Evolutionary conservation across 2,113 vertebrate species (phyloP).

Genomic region (Lophura nycthemera): DNA sequence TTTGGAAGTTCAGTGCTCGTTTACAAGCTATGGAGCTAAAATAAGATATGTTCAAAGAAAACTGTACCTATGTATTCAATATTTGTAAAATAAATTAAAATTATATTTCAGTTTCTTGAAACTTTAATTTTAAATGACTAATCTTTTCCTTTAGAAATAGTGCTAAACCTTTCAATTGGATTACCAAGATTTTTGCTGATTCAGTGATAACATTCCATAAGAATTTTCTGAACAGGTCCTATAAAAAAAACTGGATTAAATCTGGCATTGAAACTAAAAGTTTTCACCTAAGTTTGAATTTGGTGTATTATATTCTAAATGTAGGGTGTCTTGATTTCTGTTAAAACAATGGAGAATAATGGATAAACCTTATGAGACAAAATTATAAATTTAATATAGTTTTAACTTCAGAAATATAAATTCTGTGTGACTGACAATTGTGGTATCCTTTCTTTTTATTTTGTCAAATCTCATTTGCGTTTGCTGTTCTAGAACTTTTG

Average conservation of each 20-base stretch:
- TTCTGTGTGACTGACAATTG: background rate
- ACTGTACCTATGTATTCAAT: background rate
- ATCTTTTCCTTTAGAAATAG: background rate
- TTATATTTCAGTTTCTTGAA: background rate
- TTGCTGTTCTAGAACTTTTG: background rate
- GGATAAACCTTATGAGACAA: background rate
- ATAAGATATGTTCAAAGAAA: background rate
- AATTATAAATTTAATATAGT: background rate
- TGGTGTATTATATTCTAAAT: background rate
- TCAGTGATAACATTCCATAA: background rate
- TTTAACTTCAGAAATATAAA: background rate
- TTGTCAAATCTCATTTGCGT: background rate
- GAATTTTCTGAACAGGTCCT: background rate
- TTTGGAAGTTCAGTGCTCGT: conserved; percentile 9
- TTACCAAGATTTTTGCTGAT: background rate
- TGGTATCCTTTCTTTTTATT: background rate
- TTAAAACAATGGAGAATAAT: background rate
- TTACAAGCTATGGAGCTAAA: conserved; percentile 28
- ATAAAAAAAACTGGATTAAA: background rate
- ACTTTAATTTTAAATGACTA: background rate
- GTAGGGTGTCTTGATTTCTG: background rate
- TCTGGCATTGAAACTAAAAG: background rate
- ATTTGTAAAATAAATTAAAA: background rate
- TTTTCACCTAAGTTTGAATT: background rate
- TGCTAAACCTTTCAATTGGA: background rate